Conservation (phyloP, 1,140 invertebrate genomes). For the Halyomorpha halys region DNA sequence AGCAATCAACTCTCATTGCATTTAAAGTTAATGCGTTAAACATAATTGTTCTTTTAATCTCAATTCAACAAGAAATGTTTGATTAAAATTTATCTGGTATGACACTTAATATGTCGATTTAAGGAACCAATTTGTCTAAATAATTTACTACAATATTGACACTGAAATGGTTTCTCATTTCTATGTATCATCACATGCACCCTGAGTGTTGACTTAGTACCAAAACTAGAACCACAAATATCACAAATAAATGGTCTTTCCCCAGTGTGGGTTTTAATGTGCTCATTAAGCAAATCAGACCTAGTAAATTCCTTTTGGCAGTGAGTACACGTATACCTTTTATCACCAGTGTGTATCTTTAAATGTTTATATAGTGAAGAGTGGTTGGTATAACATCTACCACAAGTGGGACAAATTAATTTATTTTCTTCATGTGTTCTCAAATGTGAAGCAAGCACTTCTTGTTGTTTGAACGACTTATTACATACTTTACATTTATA, state of each 20-base stretch:
- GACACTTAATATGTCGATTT: conserved; percentile 35
- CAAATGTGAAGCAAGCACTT: not conserved
- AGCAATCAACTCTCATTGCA: too few relatives aligned
- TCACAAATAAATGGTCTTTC: conserved; percentile 34
- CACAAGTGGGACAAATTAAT: not conserved
- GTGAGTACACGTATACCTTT: not conserved
- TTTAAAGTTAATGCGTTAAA: too few relatives aligned
- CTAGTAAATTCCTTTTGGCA: not conserved
- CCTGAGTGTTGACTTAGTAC: not conserved
- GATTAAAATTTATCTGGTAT: conserved; percentile 32
- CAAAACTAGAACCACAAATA: conserved; percentile 34
- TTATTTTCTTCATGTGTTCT: not conserved
- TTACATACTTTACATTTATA: conserved; percentile 42
- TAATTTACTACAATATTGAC: conserved; percentile 27
- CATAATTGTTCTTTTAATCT: too few relatives aligned
- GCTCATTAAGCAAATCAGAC: conserved; percentile 18
- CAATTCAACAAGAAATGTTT: too few relatives aligned
- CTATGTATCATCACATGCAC: not conserved
- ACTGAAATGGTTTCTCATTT: conserved; percentile 28
- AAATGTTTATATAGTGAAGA: conserved; percentile 2
- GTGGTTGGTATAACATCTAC: not conserved
- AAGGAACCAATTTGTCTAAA: conserved; percentile 17
- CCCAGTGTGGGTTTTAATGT: conserved; percentile 33
- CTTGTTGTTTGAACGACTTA: conserved; percentile 32
- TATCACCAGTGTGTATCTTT: not conserved